These are phyloP conservation scores for Platalea minor DNA, from an alignment of 2,797 vertebrate genomes.

Conservation along the genomic window DNA sequence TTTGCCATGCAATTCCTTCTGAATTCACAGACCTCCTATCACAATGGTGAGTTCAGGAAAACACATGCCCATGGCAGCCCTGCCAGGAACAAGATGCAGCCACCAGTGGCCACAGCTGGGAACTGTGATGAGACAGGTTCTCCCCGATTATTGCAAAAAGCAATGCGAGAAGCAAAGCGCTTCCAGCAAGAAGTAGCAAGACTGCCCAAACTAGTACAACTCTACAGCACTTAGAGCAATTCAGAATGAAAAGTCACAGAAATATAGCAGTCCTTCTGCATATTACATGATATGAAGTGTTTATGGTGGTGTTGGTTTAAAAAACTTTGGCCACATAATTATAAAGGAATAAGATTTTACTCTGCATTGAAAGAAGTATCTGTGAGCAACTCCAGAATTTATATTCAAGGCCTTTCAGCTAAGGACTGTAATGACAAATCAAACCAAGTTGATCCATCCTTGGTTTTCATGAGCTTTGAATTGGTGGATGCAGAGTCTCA, in stretches of 20 bases:
- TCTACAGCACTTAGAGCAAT: background rate
- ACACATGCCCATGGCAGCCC: background rate
- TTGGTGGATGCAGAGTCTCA: background rate
- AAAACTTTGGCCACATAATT: rapidly evolving
- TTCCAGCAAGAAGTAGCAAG: background rate
- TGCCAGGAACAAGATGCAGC: background rate
- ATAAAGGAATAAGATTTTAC: background rate
- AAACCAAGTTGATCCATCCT: background rate
- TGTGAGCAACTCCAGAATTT: background rate
- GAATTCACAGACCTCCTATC: background rate
- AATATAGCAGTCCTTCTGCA: background rate
- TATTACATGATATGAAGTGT: rapidly evolving
- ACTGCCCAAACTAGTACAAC: background rate
- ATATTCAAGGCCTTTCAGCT: background rate
- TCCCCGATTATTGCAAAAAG: background rate
- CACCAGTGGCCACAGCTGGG: background rate
- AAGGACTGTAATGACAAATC: background rate
- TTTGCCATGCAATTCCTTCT: background rate
- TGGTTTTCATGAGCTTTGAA: background rate
- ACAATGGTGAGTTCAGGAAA: background rate
- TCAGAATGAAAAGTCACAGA: background rate
- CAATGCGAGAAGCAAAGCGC: rapidly evolving
- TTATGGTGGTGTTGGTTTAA: background rate
- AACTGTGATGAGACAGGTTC: too few species aligned
- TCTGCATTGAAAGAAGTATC: background rate